phyloP scores from a whole-genome alignment of 2,113 vertebrate genomes.

The Heptranchias perlo region DNA sequence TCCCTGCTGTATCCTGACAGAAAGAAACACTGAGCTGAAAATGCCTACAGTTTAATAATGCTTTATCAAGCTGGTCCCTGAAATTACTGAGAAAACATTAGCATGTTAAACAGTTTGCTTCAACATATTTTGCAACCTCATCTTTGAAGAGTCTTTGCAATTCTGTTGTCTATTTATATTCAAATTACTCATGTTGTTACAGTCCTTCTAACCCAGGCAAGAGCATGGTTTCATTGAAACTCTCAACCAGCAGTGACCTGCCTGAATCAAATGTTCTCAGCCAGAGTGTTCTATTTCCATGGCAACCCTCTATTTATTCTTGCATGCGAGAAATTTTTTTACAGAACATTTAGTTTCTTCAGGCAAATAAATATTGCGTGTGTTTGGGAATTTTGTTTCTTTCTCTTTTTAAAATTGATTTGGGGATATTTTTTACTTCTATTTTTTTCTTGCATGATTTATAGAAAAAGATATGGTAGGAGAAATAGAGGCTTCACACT shows the following conservation, averaged over 20 bases:
- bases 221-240: not conserved
- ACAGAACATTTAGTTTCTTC: not conserved
- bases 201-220: not conserved
- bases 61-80: not conserved
- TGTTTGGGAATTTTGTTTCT: not conserved
- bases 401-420: not conserved
- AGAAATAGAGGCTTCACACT: not conserved
- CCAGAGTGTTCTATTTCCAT: not conserved
- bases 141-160: not conserved
- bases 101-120: not conserved
- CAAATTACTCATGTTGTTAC: not conserved
- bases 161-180: not conserved
- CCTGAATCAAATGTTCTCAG: not conserved
- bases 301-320: not conserved
- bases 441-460: not conserved
- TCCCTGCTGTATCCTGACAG: not conserved
- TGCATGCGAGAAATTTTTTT: not conserved
- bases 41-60: not conserved
- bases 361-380: not conserved
- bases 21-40: not conserved
- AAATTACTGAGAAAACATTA: not conserved
- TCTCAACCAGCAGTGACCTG: not conserved
- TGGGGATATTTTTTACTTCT: not conserved
- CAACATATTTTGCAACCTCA: not conserved
- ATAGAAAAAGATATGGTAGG: not conserved